Evolutionary conservation across 1,140 invertebrate genomes (phyloP), one percentile per base, ranked within the genome.

Genomic region (Drosophila sulfurigaster): DNA sequence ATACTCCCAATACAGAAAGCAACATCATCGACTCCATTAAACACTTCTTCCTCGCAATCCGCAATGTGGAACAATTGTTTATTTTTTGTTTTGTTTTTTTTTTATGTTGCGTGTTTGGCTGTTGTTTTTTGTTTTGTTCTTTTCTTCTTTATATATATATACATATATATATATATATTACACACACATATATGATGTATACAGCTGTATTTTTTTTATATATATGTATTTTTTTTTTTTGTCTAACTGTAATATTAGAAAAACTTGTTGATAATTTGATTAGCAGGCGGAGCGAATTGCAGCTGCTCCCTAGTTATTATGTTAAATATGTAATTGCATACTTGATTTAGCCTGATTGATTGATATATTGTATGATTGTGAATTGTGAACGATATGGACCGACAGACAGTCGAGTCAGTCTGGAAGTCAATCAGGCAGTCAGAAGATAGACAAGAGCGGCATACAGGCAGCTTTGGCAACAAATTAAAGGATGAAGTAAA

Each of bases 201-300:
- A 43, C n/a, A 45, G 28, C 30, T 30, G 65, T 63, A 60, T 66
- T 78, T 62, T 58, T 74, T 70, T 62, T 66, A 43, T 38, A 38
- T 8, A 32, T 32, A 32, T 32, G 7, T 52, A 46, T 58, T 66
- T 11, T 63, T 81, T 25, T 76, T 82, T 74, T 79, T 80, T 71
- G 58, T 62, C 28, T 62, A 49, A 63, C 86, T 77, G 60, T 85
- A 81, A 68, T 73, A 56, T 80, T 85, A 71, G 49, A 62, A 78
- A 78, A 85, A 70, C 65, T 86, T 86, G 79, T 86, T 82, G 60
- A 87, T 87, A 86, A 70, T 82, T 86, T 77, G 67, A 88, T 69
- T 67, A 67, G 35, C 46, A 54, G 56, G 67, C 67, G 43, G 16
- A 64, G 52, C 11, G 64, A 30, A 57, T 20, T 8, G 38, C 65